Evolutionary conservation across 2,797 vertebrate genomes (phyloP), one percentile per base, ranked within the genome.

Genomic region (Mormyrops attenuatus): DNA sequence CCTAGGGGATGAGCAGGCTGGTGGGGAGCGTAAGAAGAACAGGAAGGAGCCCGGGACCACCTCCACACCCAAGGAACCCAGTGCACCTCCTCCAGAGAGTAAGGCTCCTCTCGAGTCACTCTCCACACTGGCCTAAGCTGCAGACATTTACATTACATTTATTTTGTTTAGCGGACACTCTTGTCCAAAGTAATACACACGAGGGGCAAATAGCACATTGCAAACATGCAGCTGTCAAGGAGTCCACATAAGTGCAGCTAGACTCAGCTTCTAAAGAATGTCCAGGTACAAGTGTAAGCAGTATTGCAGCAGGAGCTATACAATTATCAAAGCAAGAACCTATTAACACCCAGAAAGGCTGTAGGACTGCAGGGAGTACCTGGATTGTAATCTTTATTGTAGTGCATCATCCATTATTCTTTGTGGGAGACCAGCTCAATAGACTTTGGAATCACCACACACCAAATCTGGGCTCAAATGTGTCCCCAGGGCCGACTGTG

Each of bases 1-100:
- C 91, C 95, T 99, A 0, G 98, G 98, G 89, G 98, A 99, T 89
- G 98, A 99, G 91, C 97, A 97, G 85, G 95, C 96, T 86, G 94
- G 97, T 89, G 96, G 97, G 91, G 97, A 98, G 92, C 97, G 96
- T 92, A 97, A 97, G 89, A 98, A 97, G 95, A 95, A 91, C 92
- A 98, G 96, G 94, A 99, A 97, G 94, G 97, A 98, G 30, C 91
- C 94, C 38, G 38, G 88, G 17, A 41, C 90, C 88, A 89, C 90
- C 49, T 90, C 90, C 22, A 82, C 90, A 49, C 89, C 91, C 89
- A 99, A 98, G 95, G 97, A 98, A 34, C 88, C 93, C 85, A 0
- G 96, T 93, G 89, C 91, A 89, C 94, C 95, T 91, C 98, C 98
- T 94, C 92, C 95, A 90, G 98, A 99, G 90, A 96, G 98, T 98